A percentile compares a stretch with the other conserved stretches of the same genome.
Conservation (phyloP, 2,113 vertebrate genomes). For the Platichthys flesus region DNA sequence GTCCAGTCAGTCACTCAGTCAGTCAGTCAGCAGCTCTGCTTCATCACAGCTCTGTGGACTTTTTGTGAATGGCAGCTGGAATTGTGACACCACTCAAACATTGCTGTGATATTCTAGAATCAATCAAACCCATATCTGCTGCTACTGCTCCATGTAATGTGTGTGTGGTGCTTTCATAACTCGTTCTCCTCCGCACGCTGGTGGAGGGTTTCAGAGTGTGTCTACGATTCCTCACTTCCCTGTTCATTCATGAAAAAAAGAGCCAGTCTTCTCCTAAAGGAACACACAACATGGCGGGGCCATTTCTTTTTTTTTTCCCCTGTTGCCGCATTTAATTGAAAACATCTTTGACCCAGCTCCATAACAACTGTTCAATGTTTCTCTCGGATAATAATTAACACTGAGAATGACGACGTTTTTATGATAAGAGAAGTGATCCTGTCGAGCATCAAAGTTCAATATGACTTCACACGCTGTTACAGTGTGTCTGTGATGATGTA, state of each 20-base stretch:
- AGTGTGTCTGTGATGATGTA: neutral
- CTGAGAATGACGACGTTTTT: neutral
- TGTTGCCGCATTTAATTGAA: conserved; percentile 88
- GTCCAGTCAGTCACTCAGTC: too few species aligned
- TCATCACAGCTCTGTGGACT: conserved; percentile 44
- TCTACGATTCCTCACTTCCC: conserved; percentile 29
- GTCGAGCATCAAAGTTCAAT: conserved; percentile 19
- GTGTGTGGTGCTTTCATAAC: neutral
- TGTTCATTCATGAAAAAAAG: conserved; percentile 86
- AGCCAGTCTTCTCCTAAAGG: conserved; percentile 68
- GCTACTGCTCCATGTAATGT: neutral
- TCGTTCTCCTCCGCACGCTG: neutral
- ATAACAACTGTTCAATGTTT: accelerated
- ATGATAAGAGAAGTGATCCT: neutral
- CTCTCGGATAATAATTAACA: neutral
- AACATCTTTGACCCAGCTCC: conserved; percentile 78
- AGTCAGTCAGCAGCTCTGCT: conserved; percentile 21
- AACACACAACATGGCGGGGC: conserved; percentile 89
- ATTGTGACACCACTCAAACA: conserved; percentile 23
- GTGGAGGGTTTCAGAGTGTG: neutral
- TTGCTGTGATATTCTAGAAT: neutral
- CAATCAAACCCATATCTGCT: neutral
- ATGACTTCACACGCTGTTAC: conserved; percentile 4
- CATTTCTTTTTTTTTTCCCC: conserved; percentile 63
- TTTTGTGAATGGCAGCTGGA: conserved; percentile 80